A percentile compares a stretch with the other conserved stretches of the same genome.
These are phyloP conservation scores for Pseudobourletiella spinata DNA, from an alignment of 1,140 invertebrate species.

Conservation along the genomic window DNA sequence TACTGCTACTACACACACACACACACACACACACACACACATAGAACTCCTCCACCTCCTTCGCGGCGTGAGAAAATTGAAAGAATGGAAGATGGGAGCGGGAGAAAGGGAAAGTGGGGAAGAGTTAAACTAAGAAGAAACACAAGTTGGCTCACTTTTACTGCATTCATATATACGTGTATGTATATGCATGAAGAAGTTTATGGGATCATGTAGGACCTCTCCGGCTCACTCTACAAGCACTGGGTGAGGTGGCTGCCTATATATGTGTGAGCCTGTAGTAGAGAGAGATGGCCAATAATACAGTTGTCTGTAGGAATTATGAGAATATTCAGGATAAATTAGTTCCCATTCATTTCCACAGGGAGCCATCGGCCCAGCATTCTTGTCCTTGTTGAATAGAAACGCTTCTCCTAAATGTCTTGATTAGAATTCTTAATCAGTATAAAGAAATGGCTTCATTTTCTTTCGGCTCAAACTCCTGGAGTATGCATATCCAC, in stretches of 20 bases:
- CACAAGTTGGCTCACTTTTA: no score
- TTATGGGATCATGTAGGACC: not conserved
- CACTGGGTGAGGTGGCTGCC: not conserved
- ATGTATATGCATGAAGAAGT: not conserved
- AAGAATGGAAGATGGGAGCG: not conserved
- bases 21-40: no score
- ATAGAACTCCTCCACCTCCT: no score
- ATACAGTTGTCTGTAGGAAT: constrained; percentile 32
- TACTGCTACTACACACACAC: no score
- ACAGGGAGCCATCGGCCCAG: constrained; percentile 19
- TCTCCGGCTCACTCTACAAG: not conserved
- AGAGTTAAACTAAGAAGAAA: constrained; percentile 6
- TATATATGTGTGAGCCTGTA: not conserved
- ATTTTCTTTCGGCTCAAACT: constrained; percentile 6
- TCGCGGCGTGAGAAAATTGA: not conserved
- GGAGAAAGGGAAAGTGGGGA: no score
- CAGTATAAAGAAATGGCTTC: constrained; percentile 29
- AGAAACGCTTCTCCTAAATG: constrained; percentile 17
- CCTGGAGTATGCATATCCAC: not conserved
- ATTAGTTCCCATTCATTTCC: constrained; percentile 35
- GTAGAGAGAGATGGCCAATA: constrained; percentile 15
- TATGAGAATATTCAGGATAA: constrained; percentile 36
- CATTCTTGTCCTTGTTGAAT: constrained; percentile 27
- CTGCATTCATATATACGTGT: no score
- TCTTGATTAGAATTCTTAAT: constrained; percentile 36